Evolutionary conservation across 1,140 invertebrate genomes (phyloP).

Genomic region (Liolophura sinensis): DNA sequence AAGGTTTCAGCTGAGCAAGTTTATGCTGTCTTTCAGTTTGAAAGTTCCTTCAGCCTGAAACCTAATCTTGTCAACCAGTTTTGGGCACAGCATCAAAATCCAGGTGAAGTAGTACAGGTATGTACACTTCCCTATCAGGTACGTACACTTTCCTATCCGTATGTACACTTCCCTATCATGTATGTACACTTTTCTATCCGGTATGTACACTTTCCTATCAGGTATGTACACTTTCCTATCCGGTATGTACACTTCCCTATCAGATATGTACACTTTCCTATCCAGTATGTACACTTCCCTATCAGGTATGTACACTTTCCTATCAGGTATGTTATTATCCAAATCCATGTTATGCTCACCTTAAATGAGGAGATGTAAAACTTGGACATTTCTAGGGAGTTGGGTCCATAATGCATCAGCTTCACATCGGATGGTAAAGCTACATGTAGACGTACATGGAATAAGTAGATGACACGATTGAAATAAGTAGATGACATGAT

Average conservation of each 20-base stretch:
- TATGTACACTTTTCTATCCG: too few species aligned
- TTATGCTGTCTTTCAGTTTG: slow-evolving; percentile 49
- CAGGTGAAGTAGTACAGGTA: slow-evolving; percentile 38
- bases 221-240: slow-evolving; percentile 3
- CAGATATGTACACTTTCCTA: too few species aligned
- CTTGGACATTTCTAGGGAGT: too few species aligned
- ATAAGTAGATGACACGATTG: too few species aligned
- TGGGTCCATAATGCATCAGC: too few species aligned
- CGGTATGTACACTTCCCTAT: too few species aligned
- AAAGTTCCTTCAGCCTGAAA: slow-evolving; percentile 54
- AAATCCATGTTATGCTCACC: background rate
- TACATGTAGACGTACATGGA: too few species aligned
- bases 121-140: slow-evolving; percentile 3
- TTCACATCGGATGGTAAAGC: too few species aligned
- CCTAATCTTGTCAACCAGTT: slow-evolving; percentile 58
- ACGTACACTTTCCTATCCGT: slow-evolving; percentile 1
- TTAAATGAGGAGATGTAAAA: too few species aligned
- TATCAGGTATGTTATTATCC: background rate
- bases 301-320: slow-evolving; percentile 24
- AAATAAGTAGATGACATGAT: too few species aligned
- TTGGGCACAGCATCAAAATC: slow-evolving; percentile 33
- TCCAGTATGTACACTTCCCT: slow-evolving; percentile 30
- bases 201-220: slow-evolving; percentile 29
- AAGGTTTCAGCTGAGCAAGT: too few species aligned
- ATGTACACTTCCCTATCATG: background rate